These are phyloP conservation scores for Drosophila stalkeri DNA, from an alignment of 2,888 invertebrate species.

Conservation along the genomic window DNA sequence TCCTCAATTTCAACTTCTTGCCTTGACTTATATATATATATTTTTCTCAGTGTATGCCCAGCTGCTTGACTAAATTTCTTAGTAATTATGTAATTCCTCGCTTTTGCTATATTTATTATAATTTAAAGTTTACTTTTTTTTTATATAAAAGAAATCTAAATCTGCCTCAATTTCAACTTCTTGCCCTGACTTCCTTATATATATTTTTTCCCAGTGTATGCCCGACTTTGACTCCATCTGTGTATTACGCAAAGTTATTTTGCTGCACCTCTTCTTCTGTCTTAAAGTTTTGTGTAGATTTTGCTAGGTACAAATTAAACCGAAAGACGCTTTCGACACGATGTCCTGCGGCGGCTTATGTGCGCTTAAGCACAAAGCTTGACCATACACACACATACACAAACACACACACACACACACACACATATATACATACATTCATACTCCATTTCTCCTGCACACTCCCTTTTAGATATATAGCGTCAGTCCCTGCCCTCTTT, in stretches of 20 bases:
- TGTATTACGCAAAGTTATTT: conserved; percentile 21
- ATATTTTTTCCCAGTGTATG: conserved; percentile 5
- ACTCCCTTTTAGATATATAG: conserved; percentile 21
- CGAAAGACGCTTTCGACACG: conserved; percentile 59
- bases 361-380: conserved; percentile 80
- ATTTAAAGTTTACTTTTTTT: too few relatives aligned
- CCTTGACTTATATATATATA: too few relatives aligned
- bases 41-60: too few relatives aligned
- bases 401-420: conserved; percentile 10
- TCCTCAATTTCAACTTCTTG: too few relatives aligned
- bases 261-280: conserved; percentile 20
- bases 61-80: too few relatives aligned
- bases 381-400: conserved; percentile 53
- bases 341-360: conserved; percentile 76
- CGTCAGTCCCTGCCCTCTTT: conserved; percentile 22
- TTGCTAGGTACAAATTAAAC: conserved; percentile 66
- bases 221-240: neutral
- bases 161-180: neutral
- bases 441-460: conserved; percentile 17
- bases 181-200: neutral
- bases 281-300: conserved; percentile 61
- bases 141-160: neutral
- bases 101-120: neutral
- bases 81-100: too few relatives aligned
- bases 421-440: conserved; percentile 7